Evolutionary conservation across 2,113 vertebrate species (phyloP).

Genomic region (Arvicanthis niloticus): DNA sequence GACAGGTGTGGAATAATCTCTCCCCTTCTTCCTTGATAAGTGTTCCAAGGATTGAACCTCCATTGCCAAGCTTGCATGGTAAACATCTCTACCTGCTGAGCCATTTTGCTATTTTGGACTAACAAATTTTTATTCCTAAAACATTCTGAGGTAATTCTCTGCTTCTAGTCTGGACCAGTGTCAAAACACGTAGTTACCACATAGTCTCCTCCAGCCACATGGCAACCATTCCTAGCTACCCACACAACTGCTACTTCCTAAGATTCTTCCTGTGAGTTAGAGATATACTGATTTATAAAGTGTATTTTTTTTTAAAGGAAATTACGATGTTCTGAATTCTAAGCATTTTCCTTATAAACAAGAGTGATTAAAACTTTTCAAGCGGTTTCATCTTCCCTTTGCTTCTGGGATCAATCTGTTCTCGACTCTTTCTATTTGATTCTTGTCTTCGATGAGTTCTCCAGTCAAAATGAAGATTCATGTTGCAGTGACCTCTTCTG

Average conservation of each 20-base stretch:
- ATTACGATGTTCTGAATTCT: not conserved
- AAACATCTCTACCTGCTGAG: not conserved
- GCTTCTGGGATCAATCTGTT: not conserved
- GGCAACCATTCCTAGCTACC: not conserved
- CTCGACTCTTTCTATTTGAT: not conserved
- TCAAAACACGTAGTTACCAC: not conserved
- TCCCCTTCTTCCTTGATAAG: not conserved
- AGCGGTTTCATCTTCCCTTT: not conserved
- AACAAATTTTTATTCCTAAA: not conserved
- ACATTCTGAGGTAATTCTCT: not conserved
- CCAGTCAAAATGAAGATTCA: not conserved
- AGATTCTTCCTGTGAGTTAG: not conserved
- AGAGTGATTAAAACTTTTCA: not conserved
- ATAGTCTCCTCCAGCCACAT: not conserved
- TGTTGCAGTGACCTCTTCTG: not conserved
- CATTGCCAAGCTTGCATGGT: not conserved
- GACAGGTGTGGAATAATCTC: not conserved
- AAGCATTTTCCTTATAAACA: slow-evolving; percentile 19
- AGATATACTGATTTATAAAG: not conserved
- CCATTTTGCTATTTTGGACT: not conserved
- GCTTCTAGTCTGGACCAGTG: not conserved
- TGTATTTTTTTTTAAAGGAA: not conserved
- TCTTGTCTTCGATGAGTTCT: not conserved
- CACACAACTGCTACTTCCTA: not conserved
- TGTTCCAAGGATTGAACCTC: not conserved